Evolutionary conservation across 2,888 invertebrate species (phyloP), one percentile per base, ranked within the genome.

Genomic region (Epistrophella euchroma): DNA sequence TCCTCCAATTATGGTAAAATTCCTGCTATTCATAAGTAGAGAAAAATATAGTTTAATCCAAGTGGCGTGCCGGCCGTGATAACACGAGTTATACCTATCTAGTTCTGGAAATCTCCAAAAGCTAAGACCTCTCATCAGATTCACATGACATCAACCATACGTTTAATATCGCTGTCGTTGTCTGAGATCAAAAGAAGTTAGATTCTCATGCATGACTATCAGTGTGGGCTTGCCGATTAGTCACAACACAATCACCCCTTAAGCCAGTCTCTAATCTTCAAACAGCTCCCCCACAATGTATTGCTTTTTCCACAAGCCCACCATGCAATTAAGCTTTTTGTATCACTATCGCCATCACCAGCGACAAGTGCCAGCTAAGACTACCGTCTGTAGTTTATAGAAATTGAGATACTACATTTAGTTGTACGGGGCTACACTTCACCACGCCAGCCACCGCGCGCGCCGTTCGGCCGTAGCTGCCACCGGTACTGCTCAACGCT

Each of bases 321-420:
- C 72, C 77, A 66, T 47, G 70, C 81, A 85, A 81, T 81, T 76
- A 68, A 85, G 81, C 81, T 85, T 85, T 85, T 72, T 72, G 15
- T 40, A 47, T 40, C 17, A 32, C 50, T 45, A 45, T 47, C 60
- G n/a, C 37, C 45, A 19, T 55, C 52, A 17, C n/a, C 52, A 43
- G 9, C 50, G 17, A 11, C 19, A 5, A 11, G 13, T 2, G 52
- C 37, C n/a, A 22, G 1, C 2, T 37, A 9, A 37, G 35, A 66
- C 64, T 47, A 55, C 75, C 22, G 64, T 66, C 58, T 64, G 11
- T 37, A 70, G 71, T 64, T 72, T 56, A 25, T 74, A 68, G 43
- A 71, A 74, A 78, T 64, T 64, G 47, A 79, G 84, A 75, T 71
- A 75, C 37, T 37, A 25, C n/a, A 25, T 28, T 40, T 58, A 71